These are phyloP conservation scores for Euura saliciscinereae DNA, from an alignment of 1,140 invertebrate genomes.

Conservation along the genomic window DNA sequence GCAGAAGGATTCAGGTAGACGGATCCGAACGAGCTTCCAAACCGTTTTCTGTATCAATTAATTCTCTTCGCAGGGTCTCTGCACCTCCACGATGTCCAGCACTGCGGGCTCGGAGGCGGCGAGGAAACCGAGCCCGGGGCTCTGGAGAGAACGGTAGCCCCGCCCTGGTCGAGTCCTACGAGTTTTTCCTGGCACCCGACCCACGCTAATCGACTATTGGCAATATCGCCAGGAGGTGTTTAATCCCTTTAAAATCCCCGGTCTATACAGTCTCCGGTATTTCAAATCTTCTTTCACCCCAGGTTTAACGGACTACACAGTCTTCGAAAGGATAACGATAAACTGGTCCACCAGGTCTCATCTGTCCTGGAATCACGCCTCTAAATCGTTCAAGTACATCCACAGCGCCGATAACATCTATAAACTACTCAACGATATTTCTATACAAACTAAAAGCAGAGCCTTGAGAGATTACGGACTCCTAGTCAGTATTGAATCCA, in stretches of 20 bases:
- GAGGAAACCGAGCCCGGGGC: constrained; percentile 78
- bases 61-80: constrained; percentile 53
- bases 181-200: constrained; percentile 86
- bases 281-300: constrained; percentile 28
- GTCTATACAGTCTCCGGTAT: neutral
- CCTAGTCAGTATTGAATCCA: constrained; percentile 62
- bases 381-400: constrained; percentile 69
- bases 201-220: constrained; percentile 77
- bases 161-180: constrained; percentile 61
- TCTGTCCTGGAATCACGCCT: constrained; percentile 77
- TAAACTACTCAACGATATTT: constrained; percentile 71
- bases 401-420: constrained; percentile 63
- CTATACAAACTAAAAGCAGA: constrained; percentile 72
- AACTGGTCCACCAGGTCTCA: constrained; percentile 76
- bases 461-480: constrained; percentile 80
- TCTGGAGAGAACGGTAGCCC: constrained; percentile 73
- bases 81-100: constrained; percentile 82
- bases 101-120: constrained; percentile 66
- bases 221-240: constrained; percentile 67
- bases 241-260: constrained; percentile 16
- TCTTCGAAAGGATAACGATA: constrained; percentile 82
- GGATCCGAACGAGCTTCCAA: too few relatives aligned
- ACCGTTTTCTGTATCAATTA: neutral
- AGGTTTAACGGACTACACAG: constrained; percentile 74
- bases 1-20: constrained; percentile 68